These are phyloP conservation scores for Coluber constrictor DNA, from an alignment of 2,797 vertebrate species.

Conservation along the genomic window DNA sequence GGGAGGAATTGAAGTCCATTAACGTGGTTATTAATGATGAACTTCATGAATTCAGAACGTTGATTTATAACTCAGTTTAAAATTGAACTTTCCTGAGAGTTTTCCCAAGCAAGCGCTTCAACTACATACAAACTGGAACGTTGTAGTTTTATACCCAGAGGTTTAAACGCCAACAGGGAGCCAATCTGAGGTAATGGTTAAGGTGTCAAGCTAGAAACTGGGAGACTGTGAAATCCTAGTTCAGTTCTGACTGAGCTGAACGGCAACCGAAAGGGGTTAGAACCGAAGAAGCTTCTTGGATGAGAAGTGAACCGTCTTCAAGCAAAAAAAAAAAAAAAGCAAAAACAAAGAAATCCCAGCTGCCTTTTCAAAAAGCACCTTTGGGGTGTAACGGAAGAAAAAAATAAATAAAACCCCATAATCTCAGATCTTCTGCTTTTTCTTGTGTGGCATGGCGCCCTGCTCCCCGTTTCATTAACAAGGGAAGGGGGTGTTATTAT, in stretches of 20 bases:
- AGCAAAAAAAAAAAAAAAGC: no score
- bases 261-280: not conserved
- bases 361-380: not conserved
- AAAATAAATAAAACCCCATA: not conserved
- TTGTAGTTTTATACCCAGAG: not conserved
- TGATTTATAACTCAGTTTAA: slow-evolving; percentile 5
- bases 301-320: not conserved
- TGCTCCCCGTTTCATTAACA: not conserved
- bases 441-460: no score
- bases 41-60: not conserved
- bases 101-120: not conserved
- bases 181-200: not conserved
- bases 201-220: not conserved
- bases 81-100: not conserved
- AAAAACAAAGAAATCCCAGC: not conserved
- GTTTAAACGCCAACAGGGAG: not conserved
- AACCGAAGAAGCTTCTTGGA: not conserved
- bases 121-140: not conserved
- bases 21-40: slow-evolving; percentile 8
- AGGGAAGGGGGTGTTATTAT: accelerated
- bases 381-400: not conserved
- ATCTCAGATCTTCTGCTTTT: not conserved
- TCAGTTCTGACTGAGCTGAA: not conserved
- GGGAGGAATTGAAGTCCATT: not conserved
- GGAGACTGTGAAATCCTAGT: not conserved